Percentiles rank a stretch among this genome's conserved stretches.
phyloP scores from a whole-genome alignment of 2,113 vertebrate species.

The Columba janthina region DNA sequence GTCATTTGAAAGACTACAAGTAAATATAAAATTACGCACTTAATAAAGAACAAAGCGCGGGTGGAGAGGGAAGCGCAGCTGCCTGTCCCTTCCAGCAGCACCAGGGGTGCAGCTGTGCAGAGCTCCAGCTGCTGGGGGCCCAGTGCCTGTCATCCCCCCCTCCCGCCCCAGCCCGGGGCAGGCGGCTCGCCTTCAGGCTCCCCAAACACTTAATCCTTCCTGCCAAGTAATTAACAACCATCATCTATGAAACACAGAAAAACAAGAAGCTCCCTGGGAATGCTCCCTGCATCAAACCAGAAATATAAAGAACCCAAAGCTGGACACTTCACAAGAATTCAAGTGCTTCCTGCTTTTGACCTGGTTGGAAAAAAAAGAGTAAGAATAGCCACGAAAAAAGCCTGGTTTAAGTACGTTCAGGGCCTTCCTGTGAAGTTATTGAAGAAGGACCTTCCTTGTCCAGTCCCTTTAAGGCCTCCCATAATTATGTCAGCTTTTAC shows the following conservation, averaged over 20 bases:
- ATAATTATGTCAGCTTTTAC: neutral
- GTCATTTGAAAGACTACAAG: neutral
- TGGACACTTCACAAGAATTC: slow-evolving; percentile 51
- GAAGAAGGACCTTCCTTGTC: neutral
- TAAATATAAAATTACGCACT: neutral
- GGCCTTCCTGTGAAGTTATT: slow-evolving; percentile 27
- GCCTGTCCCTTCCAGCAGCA: fast-evolving
- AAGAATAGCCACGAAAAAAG: slow-evolving; percentile 10
- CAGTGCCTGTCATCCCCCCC: neutral
- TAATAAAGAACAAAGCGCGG: neutral
- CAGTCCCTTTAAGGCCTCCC: neutral
- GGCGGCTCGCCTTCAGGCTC: neutral
- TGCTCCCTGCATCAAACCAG: neutral
- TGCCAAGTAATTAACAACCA: slow-evolving; percentile 33
- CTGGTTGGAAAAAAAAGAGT: neutral
- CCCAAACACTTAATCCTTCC: neutral
- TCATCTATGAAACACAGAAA: neutral
- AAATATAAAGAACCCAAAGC: slow-evolving; percentile 40
- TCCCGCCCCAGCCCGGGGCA: neutral
- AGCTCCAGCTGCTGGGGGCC: neutral
- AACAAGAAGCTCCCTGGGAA: slow-evolving; percentile 34
- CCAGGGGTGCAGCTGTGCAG: fast-evolving
- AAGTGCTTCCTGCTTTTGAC: slow-evolving; percentile 65
- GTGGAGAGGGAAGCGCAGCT: fast-evolving
- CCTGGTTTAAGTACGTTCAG: slow-evolving; percentile 22